Evolutionary conservation across 2,888 invertebrate species (phyloP).

Genomic region (Flabesymbios commensalis): DNA sequence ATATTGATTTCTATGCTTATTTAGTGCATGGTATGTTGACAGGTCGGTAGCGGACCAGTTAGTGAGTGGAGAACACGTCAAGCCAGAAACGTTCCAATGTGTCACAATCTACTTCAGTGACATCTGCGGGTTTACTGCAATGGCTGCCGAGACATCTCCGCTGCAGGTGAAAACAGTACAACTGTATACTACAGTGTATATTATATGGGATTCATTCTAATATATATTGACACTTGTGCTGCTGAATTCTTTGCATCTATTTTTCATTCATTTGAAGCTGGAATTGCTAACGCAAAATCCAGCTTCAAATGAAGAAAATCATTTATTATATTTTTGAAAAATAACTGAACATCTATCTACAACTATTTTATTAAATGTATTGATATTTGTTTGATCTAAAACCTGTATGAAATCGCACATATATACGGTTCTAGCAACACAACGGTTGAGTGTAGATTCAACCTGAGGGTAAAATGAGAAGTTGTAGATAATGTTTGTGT

Average conservation of each 20-base stretch:
- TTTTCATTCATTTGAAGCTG: no score
- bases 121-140: conserved; percentile 79
- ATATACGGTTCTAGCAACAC: no score
- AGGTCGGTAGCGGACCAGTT: conserved; percentile 77
- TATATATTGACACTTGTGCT: no score
- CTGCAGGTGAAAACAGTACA: conserved; percentile 35
- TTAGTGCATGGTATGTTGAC: background rate
- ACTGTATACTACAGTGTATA: background rate
- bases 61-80: conserved; percentile 83
- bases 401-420: no score
- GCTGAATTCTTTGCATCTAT: no score
- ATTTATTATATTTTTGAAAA: background rate
- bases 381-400: background rate
- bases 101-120: conserved; percentile 95
- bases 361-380: background rate
- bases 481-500: no score
- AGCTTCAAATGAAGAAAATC: no score
- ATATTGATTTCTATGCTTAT: background rate
- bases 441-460: no score
- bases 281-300: no score
- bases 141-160: conserved; percentile 83
- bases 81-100: conserved; percentile 86
- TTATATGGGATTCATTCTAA: no score
- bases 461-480: no score
- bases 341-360: background rate